Evolutionary conservation across 2,113 vertebrate species (phyloP), one percentile per base, ranked within the genome.

Genomic region (Puffinus mauretanicus): DNA sequence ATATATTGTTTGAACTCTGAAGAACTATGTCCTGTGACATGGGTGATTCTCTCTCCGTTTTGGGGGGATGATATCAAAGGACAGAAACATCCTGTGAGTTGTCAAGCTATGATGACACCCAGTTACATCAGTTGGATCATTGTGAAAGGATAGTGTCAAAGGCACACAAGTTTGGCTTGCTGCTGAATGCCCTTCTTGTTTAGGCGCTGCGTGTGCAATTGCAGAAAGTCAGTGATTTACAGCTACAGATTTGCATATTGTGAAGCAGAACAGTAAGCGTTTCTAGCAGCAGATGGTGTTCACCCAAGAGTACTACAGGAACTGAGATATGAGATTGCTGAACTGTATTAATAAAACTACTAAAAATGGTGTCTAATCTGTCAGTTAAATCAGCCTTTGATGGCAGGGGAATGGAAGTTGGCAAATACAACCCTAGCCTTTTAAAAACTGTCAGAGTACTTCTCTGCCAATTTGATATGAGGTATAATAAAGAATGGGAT

Each of bases 171-270:
- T 64, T n/a, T 54, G 55, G 5, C 11, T 65, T 72, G 72, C 70
- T 87, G 42, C 49, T 85, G 42, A n/a, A 10, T 40, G 57, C 30
- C 44, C 11, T 58, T 57, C 54, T 84, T 82, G 54, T 40, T 72
- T 26, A 58, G 19, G 36, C 0, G 0, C 17, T 85, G 34, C 0
- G 0, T 60, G 27, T 60, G 22, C 58, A 61, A 1, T 64, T 5
- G 10, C 67, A 72, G 58, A 40, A 51, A 62, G 34, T 32, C 44
- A 25, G 57, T 61, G 75, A 64, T 82, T 94, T 92, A 72, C 61
- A 67, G 47, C 71, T 90, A 42, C 38, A 69, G 87, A 29, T 75
- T 77, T 89, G 61, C 36, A 82, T 77, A 20, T 11, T 82, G 44
- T 75, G 42, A 65, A 76, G 47, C 22, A 49, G 38, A 88, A 55